A percentile compares a stretch with the other conserved stretches of the same genome.
Evolutionary conservation across 2,888 invertebrate species (phyloP).

Genomic region (Baccha elongata): DNA sequence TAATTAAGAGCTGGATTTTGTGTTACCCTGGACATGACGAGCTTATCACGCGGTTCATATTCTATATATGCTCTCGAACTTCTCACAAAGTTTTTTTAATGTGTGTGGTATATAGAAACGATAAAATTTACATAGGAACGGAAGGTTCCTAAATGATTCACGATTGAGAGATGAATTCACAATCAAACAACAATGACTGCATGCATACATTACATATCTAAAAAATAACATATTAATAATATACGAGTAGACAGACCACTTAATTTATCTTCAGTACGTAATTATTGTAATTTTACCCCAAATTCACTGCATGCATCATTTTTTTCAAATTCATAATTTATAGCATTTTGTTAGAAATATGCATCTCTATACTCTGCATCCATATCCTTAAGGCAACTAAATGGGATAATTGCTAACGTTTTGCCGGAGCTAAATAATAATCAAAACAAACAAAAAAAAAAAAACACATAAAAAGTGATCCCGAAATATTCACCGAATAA

Average conservation of each 20-base stretch:
- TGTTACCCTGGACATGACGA: too few species aligned
- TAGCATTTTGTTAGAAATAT: constrained; percentile 12
- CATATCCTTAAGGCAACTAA: constrained; percentile 36
- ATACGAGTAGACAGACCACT: too few species aligned
- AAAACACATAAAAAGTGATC: constrained; percentile 11
- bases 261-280: constrained; percentile 31
- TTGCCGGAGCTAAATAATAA: constrained; percentile 13
- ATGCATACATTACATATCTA: background rate
- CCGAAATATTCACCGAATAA: background rate
- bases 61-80: too few species aligned
- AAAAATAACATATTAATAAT: constrained; percentile 46
- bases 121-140: too few species aligned
- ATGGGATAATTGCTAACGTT: constrained; percentile 63
- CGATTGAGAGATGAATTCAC: background rate
- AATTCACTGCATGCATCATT: constrained; percentile 37
- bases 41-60: too few species aligned
- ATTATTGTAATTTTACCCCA: constrained; percentile 53
- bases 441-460: background rate
- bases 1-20: too few species aligned
- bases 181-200: background rate
- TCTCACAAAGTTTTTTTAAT: too few species aligned
- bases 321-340: constrained; percentile 41
- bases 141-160: background rate
- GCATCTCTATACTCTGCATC: background rate
- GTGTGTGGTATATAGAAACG: too few species aligned